Percentiles rank a stretch among this genome's conserved stretches.
These are phyloP conservation scores for Pholis gunnellus DNA, from an alignment of 2,113 vertebrate genomes.

Conservation along the genomic window DNA sequence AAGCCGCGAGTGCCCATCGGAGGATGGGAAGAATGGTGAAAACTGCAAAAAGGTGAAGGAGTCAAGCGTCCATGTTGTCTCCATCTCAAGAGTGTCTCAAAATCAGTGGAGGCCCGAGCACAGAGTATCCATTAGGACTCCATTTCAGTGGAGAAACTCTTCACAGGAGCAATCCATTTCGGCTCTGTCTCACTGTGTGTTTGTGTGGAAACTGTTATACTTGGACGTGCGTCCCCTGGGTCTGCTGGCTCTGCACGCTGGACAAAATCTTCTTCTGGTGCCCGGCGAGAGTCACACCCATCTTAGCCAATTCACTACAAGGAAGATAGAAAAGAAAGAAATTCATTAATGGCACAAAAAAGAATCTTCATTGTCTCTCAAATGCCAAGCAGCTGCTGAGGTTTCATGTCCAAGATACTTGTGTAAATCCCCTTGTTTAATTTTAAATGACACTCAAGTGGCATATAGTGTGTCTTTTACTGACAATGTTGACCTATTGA, in stretches of 20 bases:
- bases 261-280: slow-evolving; percentile 88
- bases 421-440: slow-evolving; percentile 17
- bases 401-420: slow-evolving; percentile 21
- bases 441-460: slow-evolving; percentile 39
- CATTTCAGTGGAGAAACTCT: slow-evolving; percentile 65
- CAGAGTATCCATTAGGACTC: slow-evolving; percentile 65
- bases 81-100: slow-evolving; percentile 63
- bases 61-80: slow-evolving; percentile 73
- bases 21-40: slow-evolving; percentile 61
- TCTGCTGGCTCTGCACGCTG: slow-evolving; percentile 83
- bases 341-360: not conserved
- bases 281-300: slow-evolving; percentile 83
- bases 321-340: slow-evolving; percentile 20
- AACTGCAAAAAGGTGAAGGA: slow-evolving; percentile 71
- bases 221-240: slow-evolving; percentile 86
- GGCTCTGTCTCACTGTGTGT: slow-evolving; percentile 65
- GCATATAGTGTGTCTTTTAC: slow-evolving; percentile 5
- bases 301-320: slow-evolving; percentile 84
- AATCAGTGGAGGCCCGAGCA: slow-evolving; percentile 64
- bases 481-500: slow-evolving; percentile 47
- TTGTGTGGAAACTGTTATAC: slow-evolving; percentile 81
- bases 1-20: slow-evolving; percentile 70
- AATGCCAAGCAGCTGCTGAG: slow-evolving; percentile 13
- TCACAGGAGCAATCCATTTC: slow-evolving; percentile 68
- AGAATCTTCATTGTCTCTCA: not conserved